These are phyloP conservation scores for Bombus difficillimus DNA, from an alignment of 1,140 invertebrate genomes.

Conservation along the genomic window DNA sequence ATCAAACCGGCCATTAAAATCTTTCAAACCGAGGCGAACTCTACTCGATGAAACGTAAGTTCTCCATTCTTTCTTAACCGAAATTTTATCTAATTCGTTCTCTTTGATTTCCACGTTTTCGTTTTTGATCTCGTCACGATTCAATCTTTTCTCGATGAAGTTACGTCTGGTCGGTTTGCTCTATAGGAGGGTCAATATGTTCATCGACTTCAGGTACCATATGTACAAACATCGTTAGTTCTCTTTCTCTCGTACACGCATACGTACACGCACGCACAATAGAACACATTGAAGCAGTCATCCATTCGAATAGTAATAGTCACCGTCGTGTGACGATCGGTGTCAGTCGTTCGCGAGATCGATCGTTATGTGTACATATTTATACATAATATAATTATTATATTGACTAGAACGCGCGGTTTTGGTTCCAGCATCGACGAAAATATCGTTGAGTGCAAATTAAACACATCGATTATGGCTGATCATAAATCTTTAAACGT, in stretches of 20 bases:
- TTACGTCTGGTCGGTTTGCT: conserved; percentile 31
- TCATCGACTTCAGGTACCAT: conserved; percentile 68
- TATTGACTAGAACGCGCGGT: conserved; percentile 64
- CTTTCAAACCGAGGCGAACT: no score
- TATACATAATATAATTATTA: conserved; percentile 55
- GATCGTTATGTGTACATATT: conserved; percentile 56
- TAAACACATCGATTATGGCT: conserved; percentile 60
- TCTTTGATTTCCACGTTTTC: no score
- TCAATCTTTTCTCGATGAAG: neutral
- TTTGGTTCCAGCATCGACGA: conserved; percentile 67
- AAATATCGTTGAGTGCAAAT: conserved; percentile 61
- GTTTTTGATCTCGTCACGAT: neutral
- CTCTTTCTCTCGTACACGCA: conserved; percentile 2
- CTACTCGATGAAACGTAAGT: neutral
- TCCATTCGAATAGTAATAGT: conserved; percentile 10
- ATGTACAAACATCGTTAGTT: conserved; percentile 61
- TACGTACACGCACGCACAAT: neutral
- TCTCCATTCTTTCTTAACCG: neutral
- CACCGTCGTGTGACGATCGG: conserved; percentile 7
- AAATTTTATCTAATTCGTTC: neutral
- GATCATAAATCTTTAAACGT: conserved; percentile 47
- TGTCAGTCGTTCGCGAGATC: conserved; percentile 53
- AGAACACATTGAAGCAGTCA: conserved; percentile 15
- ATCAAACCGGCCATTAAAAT: conserved; percentile 46
- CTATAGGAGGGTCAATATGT: conserved; percentile 57